phyloP scores from a whole-genome alignment of 2,888 invertebrate species.

The Ditula angustiorana region DNA sequence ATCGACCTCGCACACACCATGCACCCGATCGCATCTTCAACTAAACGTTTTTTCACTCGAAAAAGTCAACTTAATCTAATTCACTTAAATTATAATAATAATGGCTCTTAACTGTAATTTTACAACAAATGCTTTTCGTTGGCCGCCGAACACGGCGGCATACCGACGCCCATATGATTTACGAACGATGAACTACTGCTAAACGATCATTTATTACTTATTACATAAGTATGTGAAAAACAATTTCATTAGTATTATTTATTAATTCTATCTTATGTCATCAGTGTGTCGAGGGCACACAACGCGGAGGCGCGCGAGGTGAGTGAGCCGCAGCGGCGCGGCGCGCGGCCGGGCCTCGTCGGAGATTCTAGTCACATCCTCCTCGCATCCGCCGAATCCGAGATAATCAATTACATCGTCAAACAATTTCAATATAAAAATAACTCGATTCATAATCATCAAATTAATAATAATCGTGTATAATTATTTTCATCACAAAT shows the following conservation, averaged over 20 bases:
- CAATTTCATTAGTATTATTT: conserved; percentile 70
- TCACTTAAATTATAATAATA: conserved; percentile 83
- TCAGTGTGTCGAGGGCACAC: conserved; percentile 63
- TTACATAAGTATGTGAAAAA: conserved; percentile 82
- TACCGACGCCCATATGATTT: conserved; percentile 62
- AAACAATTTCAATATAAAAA: conserved; percentile 77
- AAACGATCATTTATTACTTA: conserved; percentile 79
- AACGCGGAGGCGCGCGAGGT: conserved; percentile 47
- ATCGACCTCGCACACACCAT: conserved; percentile 82
- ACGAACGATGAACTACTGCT: conserved; percentile 75
- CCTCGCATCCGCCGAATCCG: conserved; percentile 46
- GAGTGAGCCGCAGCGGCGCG: conserved; percentile 36
- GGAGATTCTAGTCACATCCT: no score
- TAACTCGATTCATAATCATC: conserved; percentile 74
- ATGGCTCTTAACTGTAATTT: conserved; percentile 83
- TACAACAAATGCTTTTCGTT: conserved; percentile 85
- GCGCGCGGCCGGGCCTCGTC: conserved; percentile 34
- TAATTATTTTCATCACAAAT: conserved; percentile 74
- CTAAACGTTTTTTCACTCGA: conserved; percentile 82
- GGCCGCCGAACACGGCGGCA: conserved; percentile 75
- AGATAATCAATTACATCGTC: conserved; percentile 56
- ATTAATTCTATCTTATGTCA: conserved; percentile 68
- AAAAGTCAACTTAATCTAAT: conserved; percentile 84
- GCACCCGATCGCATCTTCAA: conserved; percentile 81
- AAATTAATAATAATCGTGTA: conserved; percentile 66